phyloP scores from a whole-genome alignment of 2,797 vertebrate species.

The Benthosema pterotum region DNA sequence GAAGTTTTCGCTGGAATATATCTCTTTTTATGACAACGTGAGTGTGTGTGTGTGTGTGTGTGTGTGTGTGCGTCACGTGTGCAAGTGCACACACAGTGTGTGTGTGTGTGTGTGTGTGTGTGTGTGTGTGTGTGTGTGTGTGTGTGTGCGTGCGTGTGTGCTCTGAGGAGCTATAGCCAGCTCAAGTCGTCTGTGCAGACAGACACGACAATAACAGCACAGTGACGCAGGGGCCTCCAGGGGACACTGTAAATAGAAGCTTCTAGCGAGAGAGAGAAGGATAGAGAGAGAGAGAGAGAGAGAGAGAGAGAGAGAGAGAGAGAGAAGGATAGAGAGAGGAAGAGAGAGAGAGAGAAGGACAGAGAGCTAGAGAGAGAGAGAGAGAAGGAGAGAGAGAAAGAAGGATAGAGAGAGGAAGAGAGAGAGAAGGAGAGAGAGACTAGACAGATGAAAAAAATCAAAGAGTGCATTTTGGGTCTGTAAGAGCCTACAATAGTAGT shows the following conservation, averaged over 20 bases:
- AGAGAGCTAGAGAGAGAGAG: conserved; percentile 38
- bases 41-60: background rate
- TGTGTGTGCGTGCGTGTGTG: conserved; percentile 15
- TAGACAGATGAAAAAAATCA: too few relatives aligned
- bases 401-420: background rate
- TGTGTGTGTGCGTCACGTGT: conserved; percentile 8
- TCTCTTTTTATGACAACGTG: conserved; percentile 22
- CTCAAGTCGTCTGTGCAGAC: conserved; percentile 33
- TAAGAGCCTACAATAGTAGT: too few relatives aligned
- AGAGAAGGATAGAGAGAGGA: conserved; percentile 16
- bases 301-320: conserved; percentile 13
- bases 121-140: conserved; percentile 12
- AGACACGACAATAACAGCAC: conserved; percentile 37
- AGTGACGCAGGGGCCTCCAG: conserved; percentile 45
- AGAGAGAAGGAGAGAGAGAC: conserved; percentile 30
- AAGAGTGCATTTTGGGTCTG: too few relatives aligned
- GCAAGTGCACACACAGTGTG: too few relatives aligned
- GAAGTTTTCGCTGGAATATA: conserved; percentile 30
- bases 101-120: conserved; percentile 2
- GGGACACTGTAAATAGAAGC: conserved; percentile 57
- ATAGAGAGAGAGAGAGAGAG: conserved; percentile 36
- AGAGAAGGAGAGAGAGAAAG: conserved; percentile 35
- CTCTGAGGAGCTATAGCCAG: conserved; percentile 21
- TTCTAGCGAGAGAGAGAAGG: conserved; percentile 34
- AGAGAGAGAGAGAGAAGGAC: conserved; percentile 25